Evolutionary conservation across 2,888 invertebrate species (phyloP), one percentile per base, ranked within the genome.

Genomic region (Salticus scenicus): DNA sequence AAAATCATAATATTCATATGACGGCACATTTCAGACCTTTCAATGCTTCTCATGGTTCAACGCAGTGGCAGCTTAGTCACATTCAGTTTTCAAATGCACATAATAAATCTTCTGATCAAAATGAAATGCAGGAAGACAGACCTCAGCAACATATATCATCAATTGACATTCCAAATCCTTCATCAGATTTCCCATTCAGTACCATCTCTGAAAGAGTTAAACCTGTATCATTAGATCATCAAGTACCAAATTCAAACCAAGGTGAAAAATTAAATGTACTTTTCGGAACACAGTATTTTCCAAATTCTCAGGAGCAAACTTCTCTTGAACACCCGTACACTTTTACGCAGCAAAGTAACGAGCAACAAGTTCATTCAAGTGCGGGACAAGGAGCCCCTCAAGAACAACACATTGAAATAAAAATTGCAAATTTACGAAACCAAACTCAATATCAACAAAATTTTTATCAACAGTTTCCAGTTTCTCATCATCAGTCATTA

Each of bases 21-120:
- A 70, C 70, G 4, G 0, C 70, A 20, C 70, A 70, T 70, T 70
- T 42, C 27, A 70, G 70, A 14, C 70, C 70, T 14, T 10, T 27
- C 14, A 70, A 70, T 70, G 27, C 42, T 42, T 17, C 41, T 8
- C 28, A 66, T 8, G 14, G 12, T 17, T 5, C 10, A 27, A 1
- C 42, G 0, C 42, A 70, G 30, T 30, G n/a, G 30, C 63, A 63
- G 27, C 8, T 12, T 24, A 66, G 14, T 66, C 66, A 66, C 4
- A 30, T 30, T 30, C 30, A 30, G 10, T n/a, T 30, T 17, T 24
- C 1, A 30, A 66, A 14, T n/a, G 17, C 17, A 17, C 8, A 31
- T 66, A 8, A 28, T 63, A 8, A 8, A 27, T 28, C 27, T 27
- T 27, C 27, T 27, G 10, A 47, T 12, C 10, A 17, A 47, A 10